A percentile compares a stretch with the other conserved stretches of the same genome.
Evolutionary conservation across 1,140 invertebrate genomes (phyloP).

Genomic region (Halictus rubicundus): DNA sequence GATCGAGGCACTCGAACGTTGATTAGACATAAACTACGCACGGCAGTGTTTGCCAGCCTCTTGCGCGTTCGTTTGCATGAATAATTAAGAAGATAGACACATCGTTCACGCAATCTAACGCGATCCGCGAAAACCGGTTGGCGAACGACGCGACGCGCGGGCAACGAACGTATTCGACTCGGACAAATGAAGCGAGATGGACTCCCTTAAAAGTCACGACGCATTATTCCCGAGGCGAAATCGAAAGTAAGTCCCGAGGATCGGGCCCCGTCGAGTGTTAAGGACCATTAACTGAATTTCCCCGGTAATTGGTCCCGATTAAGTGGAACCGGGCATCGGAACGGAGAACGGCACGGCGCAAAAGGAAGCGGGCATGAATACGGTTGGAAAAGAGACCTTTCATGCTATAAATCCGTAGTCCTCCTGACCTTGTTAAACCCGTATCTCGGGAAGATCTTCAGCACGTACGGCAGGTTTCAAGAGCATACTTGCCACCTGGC

Average conservation of each 20-base stretch:
- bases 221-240: background rate
- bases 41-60: no score
- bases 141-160: no score
- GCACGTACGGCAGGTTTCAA: slow-evolving; percentile 58
- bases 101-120: no score
- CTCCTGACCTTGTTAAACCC: slow-evolving; percentile 63
- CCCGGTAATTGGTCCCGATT: slow-evolving; percentile 13
- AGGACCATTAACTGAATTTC: background rate
- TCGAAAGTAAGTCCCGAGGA: background rate
- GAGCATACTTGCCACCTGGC: slow-evolving; percentile 75
- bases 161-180: no score
- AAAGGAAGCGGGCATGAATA: slow-evolving; percentile 10
- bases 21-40: no score
- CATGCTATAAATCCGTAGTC: slow-evolving; percentile 52
- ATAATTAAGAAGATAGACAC: no score
- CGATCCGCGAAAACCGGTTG: no score
- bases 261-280: background rate
- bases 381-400: slow-evolving; percentile 32
- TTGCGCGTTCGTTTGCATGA: no score
- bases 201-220: no score
- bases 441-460: slow-evolving; percentile 65
- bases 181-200: no score
- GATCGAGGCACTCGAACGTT: no score
- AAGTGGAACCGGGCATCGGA: background rate
- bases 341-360: background rate